Percentiles rank a stretch among this genome's conserved stretches.
Evolutionary conservation across 2,888 invertebrate genomes (phyloP).

Genomic region (Polia nebulosa): DNA sequence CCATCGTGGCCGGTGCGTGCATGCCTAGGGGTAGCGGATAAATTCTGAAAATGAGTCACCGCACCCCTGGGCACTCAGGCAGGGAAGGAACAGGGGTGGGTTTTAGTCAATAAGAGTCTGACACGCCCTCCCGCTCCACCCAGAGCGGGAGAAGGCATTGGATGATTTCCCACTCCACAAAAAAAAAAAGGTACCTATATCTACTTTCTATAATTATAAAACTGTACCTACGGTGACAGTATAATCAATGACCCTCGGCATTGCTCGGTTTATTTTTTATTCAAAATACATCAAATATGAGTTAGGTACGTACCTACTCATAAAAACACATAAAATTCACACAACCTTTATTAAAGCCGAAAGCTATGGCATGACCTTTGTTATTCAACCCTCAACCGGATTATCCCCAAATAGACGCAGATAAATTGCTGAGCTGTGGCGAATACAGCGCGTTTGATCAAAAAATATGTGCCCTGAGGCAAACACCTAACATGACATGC

Average conservation of each 20-base stretch:
- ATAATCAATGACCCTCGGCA: not conserved
- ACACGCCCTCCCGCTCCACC: no score
- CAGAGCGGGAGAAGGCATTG: no score
- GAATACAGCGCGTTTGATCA: conserved; percentile 41
- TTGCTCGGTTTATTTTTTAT: conserved; percentile 13
- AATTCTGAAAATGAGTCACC: no score
- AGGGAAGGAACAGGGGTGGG: no score
- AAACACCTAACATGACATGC: conserved; percentile 23
- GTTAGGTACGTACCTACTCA: conserved; percentile 4
- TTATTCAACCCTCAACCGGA: conserved; percentile 33
- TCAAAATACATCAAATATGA: conserved; percentile 26
- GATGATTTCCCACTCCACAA: no score
- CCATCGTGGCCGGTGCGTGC: no score
- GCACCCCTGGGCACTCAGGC: no score
- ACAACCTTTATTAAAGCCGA: conserved; percentile 16
- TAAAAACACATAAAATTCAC: conserved; percentile 20
- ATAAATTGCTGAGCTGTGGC: conserved; percentile 43
- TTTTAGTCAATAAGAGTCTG: no score
- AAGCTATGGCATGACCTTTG: conserved; percentile 38
- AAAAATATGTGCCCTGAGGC: conserved; percentile 15
- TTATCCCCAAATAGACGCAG: conserved; percentile 39
- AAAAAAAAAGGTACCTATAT: no score
- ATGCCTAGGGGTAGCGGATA: no score
- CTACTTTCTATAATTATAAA: conserved; percentile 7
- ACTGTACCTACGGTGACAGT: not conserved